Conservation (phyloP, 2,113 vertebrate species). For the Craseonycteris thonglongyai region DNA sequence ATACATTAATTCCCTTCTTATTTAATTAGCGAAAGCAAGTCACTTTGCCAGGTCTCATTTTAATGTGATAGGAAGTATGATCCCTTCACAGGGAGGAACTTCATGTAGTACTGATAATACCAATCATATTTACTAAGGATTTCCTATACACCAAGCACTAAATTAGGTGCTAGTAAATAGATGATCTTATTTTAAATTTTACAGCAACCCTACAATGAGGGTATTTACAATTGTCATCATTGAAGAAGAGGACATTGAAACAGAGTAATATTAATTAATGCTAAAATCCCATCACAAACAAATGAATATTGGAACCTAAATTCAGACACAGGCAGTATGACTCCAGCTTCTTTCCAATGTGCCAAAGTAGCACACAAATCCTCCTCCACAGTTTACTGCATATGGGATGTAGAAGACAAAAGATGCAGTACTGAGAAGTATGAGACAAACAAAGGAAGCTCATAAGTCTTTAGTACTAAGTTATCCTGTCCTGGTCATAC, state of each 20-base stretch:
- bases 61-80: neutral
- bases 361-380: constrained; percentile 20
- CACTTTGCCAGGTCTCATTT: neutral
- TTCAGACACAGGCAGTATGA: constrained; percentile 3
- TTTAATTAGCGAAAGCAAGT: neutral
- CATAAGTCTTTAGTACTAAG: constrained; percentile 25
- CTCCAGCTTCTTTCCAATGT: neutral
- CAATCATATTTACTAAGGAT: neutral
- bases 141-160: neutral
- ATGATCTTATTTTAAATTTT: constrained; percentile 5
- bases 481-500: constrained; percentile 48
- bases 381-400: neutral
- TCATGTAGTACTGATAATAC: neutral
- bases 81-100: neutral
- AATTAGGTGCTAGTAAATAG: neutral
- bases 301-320: constrained; percentile 30
- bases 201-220: neutral
- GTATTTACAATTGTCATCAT: neutral
- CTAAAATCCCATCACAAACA: constrained; percentile 31
- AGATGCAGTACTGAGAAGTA: constrained; percentile 32
- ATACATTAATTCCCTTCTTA: neutral
- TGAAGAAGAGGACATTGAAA: constrained; percentile 20
- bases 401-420: constrained; percentile 1
- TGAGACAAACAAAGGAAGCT: constrained; percentile 8
- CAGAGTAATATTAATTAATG: neutral